phyloP scores from a whole-genome alignment of 1,140 invertebrate species.

The Drosophila nasuta region DNA sequence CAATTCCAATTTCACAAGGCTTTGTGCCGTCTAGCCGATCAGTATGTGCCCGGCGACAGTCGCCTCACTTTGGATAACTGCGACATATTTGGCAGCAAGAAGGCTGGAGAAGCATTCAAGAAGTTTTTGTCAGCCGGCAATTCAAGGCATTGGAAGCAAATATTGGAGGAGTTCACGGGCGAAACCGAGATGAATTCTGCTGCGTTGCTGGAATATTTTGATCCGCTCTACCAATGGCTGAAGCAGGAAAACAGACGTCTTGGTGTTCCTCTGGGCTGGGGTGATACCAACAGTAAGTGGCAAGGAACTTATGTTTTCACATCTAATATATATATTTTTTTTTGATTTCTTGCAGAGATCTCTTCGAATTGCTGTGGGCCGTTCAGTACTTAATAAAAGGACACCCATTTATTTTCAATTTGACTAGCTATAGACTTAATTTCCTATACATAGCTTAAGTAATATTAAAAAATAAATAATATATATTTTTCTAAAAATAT shows the following conservation, averaged over 20 bases:
- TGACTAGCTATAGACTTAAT: neutral
- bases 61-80: constrained; percentile 86
- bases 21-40: constrained; percentile 87
- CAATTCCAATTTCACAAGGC: constrained; percentile 89
- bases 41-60: constrained; percentile 85
- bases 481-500: too few species aligned
- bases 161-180: constrained; percentile 87
- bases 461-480: neutral
- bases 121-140: constrained; percentile 83
- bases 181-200: constrained; percentile 85
- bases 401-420: neutral
- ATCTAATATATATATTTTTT: neutral
- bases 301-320: neutral
- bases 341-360: constrained; percentile 56
- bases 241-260: constrained; percentile 78
- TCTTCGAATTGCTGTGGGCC: constrained; percentile 63
- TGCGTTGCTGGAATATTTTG: constrained; percentile 84
- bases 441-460: neutral
- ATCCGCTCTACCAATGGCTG: constrained; percentile 82
- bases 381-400: constrained; percentile 59
- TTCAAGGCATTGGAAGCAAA: constrained; percentile 87
- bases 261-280: constrained; percentile 74
- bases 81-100: constrained; percentile 86
- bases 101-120: constrained; percentile 83
- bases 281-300: constrained; percentile 73